phyloP scores from a whole-genome alignment of 2,797 vertebrate species.

The Myotis pilosus region DNA sequence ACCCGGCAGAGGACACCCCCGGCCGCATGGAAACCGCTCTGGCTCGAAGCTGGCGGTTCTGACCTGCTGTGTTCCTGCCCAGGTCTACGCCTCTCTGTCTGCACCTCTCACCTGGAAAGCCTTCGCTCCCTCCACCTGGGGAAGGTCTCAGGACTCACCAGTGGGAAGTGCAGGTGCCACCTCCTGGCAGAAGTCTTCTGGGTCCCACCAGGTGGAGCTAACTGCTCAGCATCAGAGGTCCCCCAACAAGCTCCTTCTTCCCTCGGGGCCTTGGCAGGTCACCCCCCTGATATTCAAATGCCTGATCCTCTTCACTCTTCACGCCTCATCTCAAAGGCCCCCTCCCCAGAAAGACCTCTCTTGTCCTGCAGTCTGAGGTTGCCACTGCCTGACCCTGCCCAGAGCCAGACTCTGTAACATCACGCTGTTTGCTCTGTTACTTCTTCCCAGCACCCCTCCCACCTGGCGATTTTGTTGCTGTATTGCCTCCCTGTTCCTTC shows the following conservation, averaged over 20 bases:
- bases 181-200: neutral
- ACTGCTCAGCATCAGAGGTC: fast-evolving
- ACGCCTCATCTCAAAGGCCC: neutral
- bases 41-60: fast-evolving
- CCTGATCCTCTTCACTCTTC: neutral
- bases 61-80: neutral
- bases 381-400: neutral
- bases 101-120: neutral
- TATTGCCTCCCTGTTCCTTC: neutral
- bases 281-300: no score
- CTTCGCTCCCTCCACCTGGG: neutral
- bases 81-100: neutral
- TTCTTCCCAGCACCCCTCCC: neutral
- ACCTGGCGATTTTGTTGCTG: fast-evolving
- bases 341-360: neutral
- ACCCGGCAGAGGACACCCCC: no score
- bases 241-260: neutral
- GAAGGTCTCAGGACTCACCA: neutral
- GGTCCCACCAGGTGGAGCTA: neutral
- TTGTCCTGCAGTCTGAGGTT: neutral
- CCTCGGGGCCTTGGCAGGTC: neutral
- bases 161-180: neutral
- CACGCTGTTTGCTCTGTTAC: fast-evolving
- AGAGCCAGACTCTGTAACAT: fast-evolving
- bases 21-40: neutral